Evolutionary conservation across 2,888 invertebrate genomes (phyloP).

Genomic region (Polymixis lichenea): DNA sequence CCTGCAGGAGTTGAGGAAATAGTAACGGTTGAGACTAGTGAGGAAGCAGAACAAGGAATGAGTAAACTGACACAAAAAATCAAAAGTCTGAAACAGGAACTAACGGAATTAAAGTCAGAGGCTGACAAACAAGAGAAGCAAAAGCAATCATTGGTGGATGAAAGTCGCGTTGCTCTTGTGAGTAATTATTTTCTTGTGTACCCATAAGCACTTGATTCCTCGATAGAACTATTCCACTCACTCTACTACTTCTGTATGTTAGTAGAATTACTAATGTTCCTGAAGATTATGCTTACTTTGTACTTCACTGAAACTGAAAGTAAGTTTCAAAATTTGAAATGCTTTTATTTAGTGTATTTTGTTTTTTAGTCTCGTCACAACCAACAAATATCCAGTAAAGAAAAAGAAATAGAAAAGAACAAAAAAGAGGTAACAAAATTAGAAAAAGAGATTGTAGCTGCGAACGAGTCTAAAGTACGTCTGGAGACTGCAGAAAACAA

Average conservation of each 20-base stretch:
- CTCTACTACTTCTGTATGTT: neutral
- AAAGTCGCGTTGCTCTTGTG: slow-evolving; percentile 83
- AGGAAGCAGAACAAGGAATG: slow-evolving; percentile 80
- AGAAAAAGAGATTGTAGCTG: slow-evolving; percentile 90
- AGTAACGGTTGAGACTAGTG: slow-evolving; percentile 76
- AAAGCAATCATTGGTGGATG: slow-evolving; percentile 82
- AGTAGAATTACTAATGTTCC: neutral
- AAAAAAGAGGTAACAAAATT: slow-evolving; percentile 89
- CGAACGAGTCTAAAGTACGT: slow-evolving; percentile 91
- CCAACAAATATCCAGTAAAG: slow-evolving; percentile 92
- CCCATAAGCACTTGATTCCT: neutral
- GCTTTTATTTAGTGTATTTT: slow-evolving; percentile 7
- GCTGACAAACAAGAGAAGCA: slow-evolving; percentile 84
- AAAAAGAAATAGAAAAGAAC: slow-evolving; percentile 88
- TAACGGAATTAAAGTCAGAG: slow-evolving; percentile 77
- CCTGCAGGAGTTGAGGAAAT: slow-evolving; percentile 78
- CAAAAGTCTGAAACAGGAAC: slow-evolving; percentile 76
- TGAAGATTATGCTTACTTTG: neutral
- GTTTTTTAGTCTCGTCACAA: slow-evolving; percentile 90
- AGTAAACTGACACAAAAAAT: slow-evolving; percentile 78
- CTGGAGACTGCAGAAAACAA: slow-evolving; percentile 88
- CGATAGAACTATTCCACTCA: neutral
- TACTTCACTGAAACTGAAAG: neutral
- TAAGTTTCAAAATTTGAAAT: neutral
- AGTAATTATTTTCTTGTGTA: slow-evolving; percentile 52